phyloP scores from a whole-genome alignment of 2,113 vertebrate species.

The Galeopterus variegatus region DNA sequence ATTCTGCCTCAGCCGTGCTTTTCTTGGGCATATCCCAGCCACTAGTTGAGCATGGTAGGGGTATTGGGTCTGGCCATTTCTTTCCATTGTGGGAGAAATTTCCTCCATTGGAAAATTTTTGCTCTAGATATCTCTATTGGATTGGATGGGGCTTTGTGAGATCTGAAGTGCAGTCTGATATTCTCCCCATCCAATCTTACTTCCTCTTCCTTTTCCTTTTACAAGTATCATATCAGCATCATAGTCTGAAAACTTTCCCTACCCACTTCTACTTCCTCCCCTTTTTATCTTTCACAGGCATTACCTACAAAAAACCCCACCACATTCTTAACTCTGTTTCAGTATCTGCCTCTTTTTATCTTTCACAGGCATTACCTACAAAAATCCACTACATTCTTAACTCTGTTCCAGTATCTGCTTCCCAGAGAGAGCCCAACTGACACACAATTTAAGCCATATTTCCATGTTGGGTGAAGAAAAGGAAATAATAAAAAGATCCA shows the following conservation, averaged over 20 bases:
- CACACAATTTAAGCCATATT: background rate
- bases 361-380: background rate
- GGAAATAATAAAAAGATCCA: background rate
- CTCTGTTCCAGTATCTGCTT: conserved; percentile 38
- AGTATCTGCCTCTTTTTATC: background rate
- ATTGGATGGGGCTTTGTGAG: background rate
- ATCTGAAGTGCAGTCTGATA: background rate
- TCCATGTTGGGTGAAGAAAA: background rate
- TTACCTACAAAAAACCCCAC: background rate
- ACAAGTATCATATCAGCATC: background rate
- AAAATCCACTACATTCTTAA: background rate
- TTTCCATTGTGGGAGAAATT: background rate
- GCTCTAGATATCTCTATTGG: background rate
- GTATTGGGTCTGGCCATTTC: background rate
- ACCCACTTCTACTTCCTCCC: background rate
- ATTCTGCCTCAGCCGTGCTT: background rate
- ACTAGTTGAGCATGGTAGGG: background rate
- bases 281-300: background rate
- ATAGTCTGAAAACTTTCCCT: background rate
- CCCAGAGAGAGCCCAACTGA: background rate
- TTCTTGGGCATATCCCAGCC: background rate
- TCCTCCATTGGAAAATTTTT: background rate
- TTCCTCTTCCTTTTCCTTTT: background rate
- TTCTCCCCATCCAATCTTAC: background rate
- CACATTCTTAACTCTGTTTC: conserved; percentile 25